These are phyloP conservation scores for Mythimna vitellina DNA, from an alignment of 2,888 invertebrate genomes.

Conservation along the genomic window DNA sequence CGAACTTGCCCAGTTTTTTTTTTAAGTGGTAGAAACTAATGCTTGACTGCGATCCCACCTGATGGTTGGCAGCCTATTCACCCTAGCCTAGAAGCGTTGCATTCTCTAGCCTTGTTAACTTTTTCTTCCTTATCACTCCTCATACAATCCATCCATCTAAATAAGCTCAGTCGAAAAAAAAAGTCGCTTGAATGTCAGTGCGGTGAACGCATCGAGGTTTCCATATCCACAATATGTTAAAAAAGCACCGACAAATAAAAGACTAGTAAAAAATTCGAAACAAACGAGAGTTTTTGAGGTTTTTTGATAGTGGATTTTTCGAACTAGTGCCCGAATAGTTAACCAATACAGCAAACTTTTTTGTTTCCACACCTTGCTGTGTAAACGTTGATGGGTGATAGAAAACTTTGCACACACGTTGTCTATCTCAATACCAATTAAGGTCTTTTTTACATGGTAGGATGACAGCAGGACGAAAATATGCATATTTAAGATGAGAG, in stretches of 20 bases:
- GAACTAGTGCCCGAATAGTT: conserved; percentile 40
- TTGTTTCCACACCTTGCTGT: conserved; percentile 25
- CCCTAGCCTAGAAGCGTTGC: too few species aligned
- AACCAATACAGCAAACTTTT: conserved; percentile 37
- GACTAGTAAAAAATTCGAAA: conserved; percentile 20
- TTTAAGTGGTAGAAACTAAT: too few species aligned
- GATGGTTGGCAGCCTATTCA: too few species aligned
- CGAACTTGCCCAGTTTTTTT: too few species aligned
- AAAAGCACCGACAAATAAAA: conserved; percentile 46
- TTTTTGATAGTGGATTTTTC: conserved; percentile 44
- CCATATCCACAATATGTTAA: conserved; percentile 57
- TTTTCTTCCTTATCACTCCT: too few species aligned
- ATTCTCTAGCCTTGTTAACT: too few species aligned
- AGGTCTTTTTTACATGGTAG: too few species aligned
- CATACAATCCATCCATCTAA: neutral
- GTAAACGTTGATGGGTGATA: conserved; percentile 22
- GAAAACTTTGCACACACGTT: neutral
- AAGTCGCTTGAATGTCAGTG: conserved; percentile 24
- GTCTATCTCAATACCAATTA: neutral
- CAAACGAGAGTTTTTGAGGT: conserved; percentile 34
- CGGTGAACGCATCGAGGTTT: conserved; percentile 29
- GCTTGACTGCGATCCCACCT: too few species aligned
- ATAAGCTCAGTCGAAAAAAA: conserved; percentile 30
- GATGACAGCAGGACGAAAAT: too few species aligned
- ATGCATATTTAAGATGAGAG: too few species aligned